A percentile compares a stretch with the other conserved stretches of the same genome.
Conservation (phyloP, 2,888 invertebrate genomes). For the Cyrtodaria siliqua region DNA sequence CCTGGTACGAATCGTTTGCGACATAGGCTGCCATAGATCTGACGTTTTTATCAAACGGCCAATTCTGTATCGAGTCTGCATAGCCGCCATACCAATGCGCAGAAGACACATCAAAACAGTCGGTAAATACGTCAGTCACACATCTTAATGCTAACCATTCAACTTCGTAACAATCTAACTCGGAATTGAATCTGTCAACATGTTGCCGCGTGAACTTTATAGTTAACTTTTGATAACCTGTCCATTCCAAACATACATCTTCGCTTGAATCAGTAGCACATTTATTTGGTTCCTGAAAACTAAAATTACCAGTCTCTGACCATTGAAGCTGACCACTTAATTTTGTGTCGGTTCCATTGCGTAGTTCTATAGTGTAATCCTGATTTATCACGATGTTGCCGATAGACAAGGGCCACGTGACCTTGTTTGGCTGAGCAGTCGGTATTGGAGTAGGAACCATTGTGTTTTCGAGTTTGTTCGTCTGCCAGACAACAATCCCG, state of each 20-base stretch:
- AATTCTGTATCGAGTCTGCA: conserved; percentile 91
- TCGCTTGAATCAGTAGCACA: background rate
- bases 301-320: background rate
- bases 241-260: conserved; percentile 9
- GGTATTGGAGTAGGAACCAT: background rate
- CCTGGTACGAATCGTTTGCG: conserved; percentile 73
- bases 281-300: background rate
- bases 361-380: background rate
- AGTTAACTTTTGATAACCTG: conserved; percentile 4
- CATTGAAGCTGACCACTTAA: background rate
- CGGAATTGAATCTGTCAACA: background rate
- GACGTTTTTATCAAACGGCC: conserved; percentile 91
- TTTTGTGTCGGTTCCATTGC: background rate
- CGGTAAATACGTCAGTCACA: conserved; percentile 64
- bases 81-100: conserved; percentile 94
- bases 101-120: conserved; percentile 70
- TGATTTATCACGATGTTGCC: background rate
- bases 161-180: conserved; percentile 66
- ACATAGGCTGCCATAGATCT: conserved; percentile 73
- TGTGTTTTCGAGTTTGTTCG: conserved; percentile 14
- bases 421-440: background rate
- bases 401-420: background rate
- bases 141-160: conserved; percentile 66
- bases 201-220: background rate
- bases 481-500: conserved; percentile 61